Conservation (phyloP, 2,113 vertebrate genomes). For the Dascyllus trimaculatus region DNA sequence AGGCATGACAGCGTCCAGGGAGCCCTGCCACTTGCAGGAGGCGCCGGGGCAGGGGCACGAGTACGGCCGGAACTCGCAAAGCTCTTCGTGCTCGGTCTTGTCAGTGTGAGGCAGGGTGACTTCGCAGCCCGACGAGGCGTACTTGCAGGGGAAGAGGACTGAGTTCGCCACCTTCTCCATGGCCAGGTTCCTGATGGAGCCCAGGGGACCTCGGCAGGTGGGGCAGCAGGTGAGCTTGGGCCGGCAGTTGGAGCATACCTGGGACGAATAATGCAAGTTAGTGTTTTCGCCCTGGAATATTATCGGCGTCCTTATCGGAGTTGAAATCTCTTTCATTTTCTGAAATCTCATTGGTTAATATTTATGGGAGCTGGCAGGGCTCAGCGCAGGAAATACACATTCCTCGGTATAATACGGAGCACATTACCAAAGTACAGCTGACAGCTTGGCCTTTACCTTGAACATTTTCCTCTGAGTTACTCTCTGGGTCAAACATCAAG, state of each 20-base stretch:
- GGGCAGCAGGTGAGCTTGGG: slow-evolving; percentile 99
- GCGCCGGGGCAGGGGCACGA: slow-evolving; percentile 98
- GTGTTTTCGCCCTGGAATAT: too few species aligned
- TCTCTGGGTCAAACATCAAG: not conserved
- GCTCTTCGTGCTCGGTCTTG: slow-evolving; percentile 99
- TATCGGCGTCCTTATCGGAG: too few species aligned
- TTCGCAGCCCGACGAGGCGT: slow-evolving; percentile 98
- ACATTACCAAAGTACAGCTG: not conserved
- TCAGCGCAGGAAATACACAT: not conserved
- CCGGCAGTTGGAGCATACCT: slow-evolving; percentile 98
- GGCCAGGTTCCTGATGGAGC: slow-evolving; percentile 98
- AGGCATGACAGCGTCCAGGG: slow-evolving; percentile 98
- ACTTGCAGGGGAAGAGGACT: slow-evolving; percentile 98
- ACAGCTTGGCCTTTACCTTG: not conserved
- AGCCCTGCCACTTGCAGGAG: slow-evolving; percentile 99
- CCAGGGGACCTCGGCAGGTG: slow-evolving; percentile 95
- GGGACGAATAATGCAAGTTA: not conserved
- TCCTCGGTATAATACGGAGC: not conserved
- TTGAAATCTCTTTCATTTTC: not conserved
- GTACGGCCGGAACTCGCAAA: slow-evolving; percentile 98
- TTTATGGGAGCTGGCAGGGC: not conserved
- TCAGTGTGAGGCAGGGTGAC: slow-evolving; percentile 98
- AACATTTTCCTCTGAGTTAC: not conserved
- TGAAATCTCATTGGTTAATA: not conserved
- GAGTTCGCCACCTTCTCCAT: slow-evolving; percentile 99